phyloP scores from a whole-genome alignment of 37 sponge, comb jelly and placozoan species.

The Tethya wilhelma region DNA sequence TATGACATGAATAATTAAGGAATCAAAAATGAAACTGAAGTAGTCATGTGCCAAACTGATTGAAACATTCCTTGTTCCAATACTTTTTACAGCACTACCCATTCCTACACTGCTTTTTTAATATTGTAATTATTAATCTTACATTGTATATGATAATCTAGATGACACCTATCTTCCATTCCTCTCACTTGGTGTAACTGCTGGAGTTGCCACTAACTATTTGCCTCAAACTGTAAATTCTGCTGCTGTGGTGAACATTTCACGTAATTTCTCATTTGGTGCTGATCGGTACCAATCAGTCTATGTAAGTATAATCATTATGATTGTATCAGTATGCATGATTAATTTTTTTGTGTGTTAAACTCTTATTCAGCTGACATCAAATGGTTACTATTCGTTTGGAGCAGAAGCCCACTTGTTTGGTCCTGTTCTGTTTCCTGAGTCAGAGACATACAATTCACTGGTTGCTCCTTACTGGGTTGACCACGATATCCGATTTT shows the following conservation, averaged over 20 bases:
- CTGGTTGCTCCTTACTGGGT: constrained; percentile 39
- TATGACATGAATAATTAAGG: no score
- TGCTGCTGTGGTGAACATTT: background rate
- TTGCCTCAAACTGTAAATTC: constrained; percentile 3
- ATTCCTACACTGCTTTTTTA: background rate
- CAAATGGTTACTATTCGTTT: constrained; percentile 33
- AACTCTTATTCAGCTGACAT: constrained; percentile 1
- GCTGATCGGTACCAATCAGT: background rate
- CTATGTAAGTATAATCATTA: constrained; percentile 21
- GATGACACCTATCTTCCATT: constrained; percentile 26
- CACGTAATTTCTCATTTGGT: constrained; percentile 20
- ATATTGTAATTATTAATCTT: no score
- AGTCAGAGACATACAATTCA: constrained; percentile 7
- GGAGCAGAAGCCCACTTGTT: constrained; percentile 4
- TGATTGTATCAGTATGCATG: no score
- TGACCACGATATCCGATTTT: constrained; percentile 3
- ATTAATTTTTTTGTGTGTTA: no score
- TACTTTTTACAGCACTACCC: no score
- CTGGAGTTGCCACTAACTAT: background rate
- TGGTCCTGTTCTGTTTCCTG: constrained; percentile 25
- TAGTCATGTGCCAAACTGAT: no score
- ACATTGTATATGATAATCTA: no score
- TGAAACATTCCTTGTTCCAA: no score
- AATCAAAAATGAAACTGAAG: no score
- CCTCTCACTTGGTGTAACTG: constrained; percentile 1